phyloP scores from a whole-genome alignment of 2,113 vertebrate species.

The Coreoperca whiteheadi region DNA sequence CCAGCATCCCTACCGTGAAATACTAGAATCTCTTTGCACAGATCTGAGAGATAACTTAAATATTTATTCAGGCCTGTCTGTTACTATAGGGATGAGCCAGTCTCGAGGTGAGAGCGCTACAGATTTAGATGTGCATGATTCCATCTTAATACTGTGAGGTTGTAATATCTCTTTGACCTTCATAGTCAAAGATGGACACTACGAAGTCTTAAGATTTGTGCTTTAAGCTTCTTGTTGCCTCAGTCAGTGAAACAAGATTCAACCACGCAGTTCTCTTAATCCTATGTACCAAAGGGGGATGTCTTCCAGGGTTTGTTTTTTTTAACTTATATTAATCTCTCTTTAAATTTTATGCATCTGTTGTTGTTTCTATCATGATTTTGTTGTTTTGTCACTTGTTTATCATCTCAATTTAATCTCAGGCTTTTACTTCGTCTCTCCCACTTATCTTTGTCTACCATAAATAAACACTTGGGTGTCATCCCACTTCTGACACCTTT shows the following conservation, averaged over 20 bases:
- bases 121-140: constrained; percentile 38
- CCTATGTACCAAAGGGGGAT: neutral
- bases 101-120: neutral
- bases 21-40: neutral
- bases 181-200: neutral
- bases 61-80: neutral
- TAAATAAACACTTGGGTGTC: neutral
- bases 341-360: constrained; percentile 9
- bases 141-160: neutral
- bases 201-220: neutral
- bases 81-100: neutral
- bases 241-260: constrained; percentile 2
- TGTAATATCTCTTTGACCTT: constrained; percentile 30
- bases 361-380: neutral
- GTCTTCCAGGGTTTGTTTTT: no score
- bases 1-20: neutral
- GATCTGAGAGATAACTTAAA: neutral
- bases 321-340: neutral
- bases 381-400: neutral
- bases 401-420: neutral
- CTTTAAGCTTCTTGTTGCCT: constrained; percentile 10
- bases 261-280: neutral
- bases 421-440: neutral
- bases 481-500: neutral
- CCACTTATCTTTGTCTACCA: neutral